Evolutionary conservation across 23 tunicate species (phyloP).

Genomic region (Trididemnum clinides): DNA sequence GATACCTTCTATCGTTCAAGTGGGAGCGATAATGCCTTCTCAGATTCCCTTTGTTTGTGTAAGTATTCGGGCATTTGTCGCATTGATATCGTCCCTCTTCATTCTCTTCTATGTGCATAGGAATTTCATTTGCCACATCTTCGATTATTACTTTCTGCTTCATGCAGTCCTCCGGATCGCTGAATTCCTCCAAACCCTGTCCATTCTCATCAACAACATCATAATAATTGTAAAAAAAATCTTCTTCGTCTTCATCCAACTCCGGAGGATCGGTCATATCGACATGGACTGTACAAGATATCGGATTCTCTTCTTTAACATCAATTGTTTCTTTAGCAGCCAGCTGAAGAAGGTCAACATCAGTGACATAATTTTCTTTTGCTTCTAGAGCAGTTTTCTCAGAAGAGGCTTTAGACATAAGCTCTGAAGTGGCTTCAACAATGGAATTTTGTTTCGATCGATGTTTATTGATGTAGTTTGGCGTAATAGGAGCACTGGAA

Average conservation of each 20-base stretch:
- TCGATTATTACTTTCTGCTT: neutral
- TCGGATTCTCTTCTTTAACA: neutral
- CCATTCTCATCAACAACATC: neutral
- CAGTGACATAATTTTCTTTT: too few species aligned
- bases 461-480: constrained; percentile 18
- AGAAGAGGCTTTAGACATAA: too few species aligned
- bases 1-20: neutral
- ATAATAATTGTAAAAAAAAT: neutral
- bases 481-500: neutral
- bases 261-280: constrained; percentile 11
- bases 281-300: constrained; percentile 5
- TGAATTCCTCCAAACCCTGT: neutral
- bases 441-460: neutral
- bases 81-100: constrained; percentile 34
- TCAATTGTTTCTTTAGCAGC: neutral
- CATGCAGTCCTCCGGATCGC: neutral
- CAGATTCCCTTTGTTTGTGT: constrained; percentile 26
- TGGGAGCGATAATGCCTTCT: constrained; percentile 14
- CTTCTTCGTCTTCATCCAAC: neutral
- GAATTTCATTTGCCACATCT: neutral
- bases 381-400: neutral
- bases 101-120: neutral
- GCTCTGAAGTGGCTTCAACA: neutral
- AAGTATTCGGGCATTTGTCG: neutral
- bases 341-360: too few species aligned